phyloP scores from a whole-genome alignment of 2,113 vertebrate genomes.

The Gadus chalcogrammus region DNA sequence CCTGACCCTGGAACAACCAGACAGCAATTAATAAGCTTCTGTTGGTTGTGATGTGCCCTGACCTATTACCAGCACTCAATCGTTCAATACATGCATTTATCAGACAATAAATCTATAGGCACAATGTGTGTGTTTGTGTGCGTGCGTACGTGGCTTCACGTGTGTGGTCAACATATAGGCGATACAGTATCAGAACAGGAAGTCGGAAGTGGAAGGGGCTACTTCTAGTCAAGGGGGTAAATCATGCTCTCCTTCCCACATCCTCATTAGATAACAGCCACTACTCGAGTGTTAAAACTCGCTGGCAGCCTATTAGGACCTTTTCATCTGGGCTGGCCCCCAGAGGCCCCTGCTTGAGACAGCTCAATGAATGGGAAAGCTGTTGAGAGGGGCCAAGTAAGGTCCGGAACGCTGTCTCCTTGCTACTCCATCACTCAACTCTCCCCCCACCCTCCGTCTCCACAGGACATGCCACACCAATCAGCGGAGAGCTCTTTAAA shows the following conservation, averaged over 20 bases:
- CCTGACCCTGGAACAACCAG: too few species aligned
- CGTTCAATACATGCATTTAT: too few species aligned
- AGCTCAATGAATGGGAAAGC: slow-evolving; percentile 54
- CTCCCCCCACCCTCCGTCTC: slow-evolving; percentile 47
- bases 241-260: slow-evolving; percentile 19
- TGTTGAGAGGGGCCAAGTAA: slow-evolving; percentile 47
- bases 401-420: slow-evolving; percentile 37
- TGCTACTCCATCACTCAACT: slow-evolving; percentile 57
- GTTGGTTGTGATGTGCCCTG: too few species aligned
- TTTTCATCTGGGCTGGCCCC: slow-evolving; percentile 43
- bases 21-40: too few species aligned
- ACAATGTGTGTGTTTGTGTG: not conserved
- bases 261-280: slow-evolving; percentile 33
- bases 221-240: slow-evolving; percentile 14
- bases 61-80: too few species aligned
- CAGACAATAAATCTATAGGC: too few species aligned
- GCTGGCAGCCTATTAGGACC: slow-evolving; percentile 36
- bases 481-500: slow-evolving; percentile 43
- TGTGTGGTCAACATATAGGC: too few species aligned
- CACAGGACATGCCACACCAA: slow-evolving; percentile 51
- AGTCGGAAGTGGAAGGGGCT: slow-evolving; percentile 1
- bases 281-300: slow-evolving; percentile 26
- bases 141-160: not conserved
- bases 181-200: not conserved
- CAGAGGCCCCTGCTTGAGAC: slow-evolving; percentile 37